Evolutionary conservation across 2,797 vertebrate species (phyloP).

Genomic region (Scolopax rusticola): DNA sequence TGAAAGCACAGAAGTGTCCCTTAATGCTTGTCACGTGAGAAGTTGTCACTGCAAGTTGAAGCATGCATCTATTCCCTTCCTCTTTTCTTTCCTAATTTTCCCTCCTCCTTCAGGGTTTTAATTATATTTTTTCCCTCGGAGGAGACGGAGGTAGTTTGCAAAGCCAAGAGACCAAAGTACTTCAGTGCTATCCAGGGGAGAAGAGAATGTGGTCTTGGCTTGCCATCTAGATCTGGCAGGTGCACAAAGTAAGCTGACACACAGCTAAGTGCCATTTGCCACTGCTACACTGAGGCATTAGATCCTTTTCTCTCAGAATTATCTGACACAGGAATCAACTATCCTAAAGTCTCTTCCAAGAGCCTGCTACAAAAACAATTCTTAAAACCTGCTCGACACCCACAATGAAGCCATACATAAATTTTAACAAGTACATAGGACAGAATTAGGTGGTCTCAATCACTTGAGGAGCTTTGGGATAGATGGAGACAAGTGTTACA

Average conservation of each 20-base stretch:
- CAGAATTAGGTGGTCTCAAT: background rate
- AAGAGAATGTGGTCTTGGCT: conserved; percentile 77
- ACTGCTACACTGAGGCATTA: conserved; percentile 29
- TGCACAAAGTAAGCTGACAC: conserved; percentile 62
- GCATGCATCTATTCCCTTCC: conserved; percentile 51
- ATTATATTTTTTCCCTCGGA: conserved; percentile 73
- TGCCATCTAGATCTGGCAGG: conserved; percentile 76
- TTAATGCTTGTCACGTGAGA: conserved; percentile 55
- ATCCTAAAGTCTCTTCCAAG: background rate
- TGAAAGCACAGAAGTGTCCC: conserved; percentile 58
- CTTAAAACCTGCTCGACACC: background rate
- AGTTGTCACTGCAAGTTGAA: conserved; percentile 62
- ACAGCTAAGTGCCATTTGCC: conserved; percentile 76
- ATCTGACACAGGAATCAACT: conserved; percentile 1
- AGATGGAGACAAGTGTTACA: background rate
- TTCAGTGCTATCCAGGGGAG: conserved; percentile 63
- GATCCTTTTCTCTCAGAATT: conserved; percentile 50
- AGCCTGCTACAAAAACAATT: background rate
- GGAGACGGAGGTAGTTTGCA: conserved; percentile 62
- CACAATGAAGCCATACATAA: background rate
- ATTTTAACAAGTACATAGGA: background rate
- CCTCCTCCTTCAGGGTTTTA: conserved; percentile 67
- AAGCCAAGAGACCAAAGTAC: conserved; percentile 72
- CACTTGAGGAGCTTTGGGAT: background rate
- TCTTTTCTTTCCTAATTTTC: conserved; percentile 9